Conservation (phyloP, 2,113 vertebrate genomes). For the Bambusicola thoracicus region DNA sequence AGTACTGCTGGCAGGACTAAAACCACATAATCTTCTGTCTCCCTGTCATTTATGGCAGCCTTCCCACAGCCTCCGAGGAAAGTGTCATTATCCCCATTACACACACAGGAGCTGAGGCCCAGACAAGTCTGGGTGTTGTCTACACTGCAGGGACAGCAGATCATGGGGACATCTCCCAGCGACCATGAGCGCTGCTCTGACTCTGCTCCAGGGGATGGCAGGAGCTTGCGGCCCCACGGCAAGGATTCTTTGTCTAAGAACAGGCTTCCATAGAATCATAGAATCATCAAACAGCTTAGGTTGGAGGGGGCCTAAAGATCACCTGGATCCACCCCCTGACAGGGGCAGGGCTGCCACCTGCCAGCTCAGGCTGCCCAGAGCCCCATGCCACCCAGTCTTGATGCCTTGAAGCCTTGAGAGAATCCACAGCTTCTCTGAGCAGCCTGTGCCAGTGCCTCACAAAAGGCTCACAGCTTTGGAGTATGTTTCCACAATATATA, state of each 20-base stretch:
- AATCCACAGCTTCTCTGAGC: too few relatives aligned
- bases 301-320: too few relatives aligned
- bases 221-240: fast-evolving
- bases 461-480: neutral
- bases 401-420: too few relatives aligned
- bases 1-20: conserved; percentile 10
- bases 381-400: too few relatives aligned
- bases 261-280: neutral
- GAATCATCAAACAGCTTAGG: too few relatives aligned
- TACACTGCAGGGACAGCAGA: fast-evolving
- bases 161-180: fast-evolving
- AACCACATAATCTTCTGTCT: neutral
- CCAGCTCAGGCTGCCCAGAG: too few relatives aligned
- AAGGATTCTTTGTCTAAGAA: neutral
- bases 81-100: neutral
- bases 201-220: fast-evolving
- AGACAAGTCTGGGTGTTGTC: fast-evolving
- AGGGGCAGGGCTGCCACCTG: too few relatives aligned
- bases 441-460: too few relatives aligned
- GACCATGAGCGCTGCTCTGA: fast-evolving
- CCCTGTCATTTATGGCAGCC: neutral
- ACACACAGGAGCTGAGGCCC: neutral
- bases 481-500: conserved; percentile 1
- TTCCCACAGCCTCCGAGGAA: neutral
- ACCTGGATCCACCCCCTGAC: too few relatives aligned